Percentiles rank a stretch among this genome's conserved stretches.
Evolutionary conservation across 1,140 invertebrate genomes (phyloP).

Genomic region (Papilio helenus): DNA sequence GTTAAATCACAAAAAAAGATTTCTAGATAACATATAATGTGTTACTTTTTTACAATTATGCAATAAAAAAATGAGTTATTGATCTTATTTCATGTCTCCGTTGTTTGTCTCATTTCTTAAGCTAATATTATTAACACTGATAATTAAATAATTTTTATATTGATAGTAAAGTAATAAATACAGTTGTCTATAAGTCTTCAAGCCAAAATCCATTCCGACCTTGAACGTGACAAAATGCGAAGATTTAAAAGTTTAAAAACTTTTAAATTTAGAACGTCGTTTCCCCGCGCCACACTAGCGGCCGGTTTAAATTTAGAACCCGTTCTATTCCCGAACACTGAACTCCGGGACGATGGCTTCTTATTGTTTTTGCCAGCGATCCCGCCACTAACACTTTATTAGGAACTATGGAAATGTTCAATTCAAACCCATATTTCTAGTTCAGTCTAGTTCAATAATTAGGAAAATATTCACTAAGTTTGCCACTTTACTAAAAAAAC

Average conservation of each 20-base stretch:
- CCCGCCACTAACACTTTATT: slow-evolving; percentile 17
- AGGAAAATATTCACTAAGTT: no score
- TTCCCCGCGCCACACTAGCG: slow-evolving; percentile 77
- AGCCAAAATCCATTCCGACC: slow-evolving; percentile 53
- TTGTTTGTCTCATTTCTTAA: no score
- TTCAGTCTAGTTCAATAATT: background rate
- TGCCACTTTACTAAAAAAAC: background rate
- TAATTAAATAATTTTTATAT: no score
- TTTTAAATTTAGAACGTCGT: slow-evolving; percentile 66
- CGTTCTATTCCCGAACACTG: slow-evolving; percentile 77
- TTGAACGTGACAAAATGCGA: slow-evolving; percentile 79
- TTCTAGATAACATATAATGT: background rate
- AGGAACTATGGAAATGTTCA: slow-evolving; percentile 5
- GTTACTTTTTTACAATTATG: no score
- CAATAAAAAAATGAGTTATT: no score
- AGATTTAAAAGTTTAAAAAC: slow-evolving; percentile 74
- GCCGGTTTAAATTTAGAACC: slow-evolving; percentile 78
- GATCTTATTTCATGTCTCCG: no score
- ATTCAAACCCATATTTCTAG: background rate
- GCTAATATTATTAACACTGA: no score
- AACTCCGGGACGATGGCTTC: slow-evolving; percentile 75
- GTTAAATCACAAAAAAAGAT: background rate
- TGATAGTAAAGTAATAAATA: background rate
- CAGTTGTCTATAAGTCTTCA: background rate
- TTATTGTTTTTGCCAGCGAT: slow-evolving; percentile 69